Base-by-base conservation (phyloP, 2,888 invertebrate species). In the Metalampra italica region DNA sequence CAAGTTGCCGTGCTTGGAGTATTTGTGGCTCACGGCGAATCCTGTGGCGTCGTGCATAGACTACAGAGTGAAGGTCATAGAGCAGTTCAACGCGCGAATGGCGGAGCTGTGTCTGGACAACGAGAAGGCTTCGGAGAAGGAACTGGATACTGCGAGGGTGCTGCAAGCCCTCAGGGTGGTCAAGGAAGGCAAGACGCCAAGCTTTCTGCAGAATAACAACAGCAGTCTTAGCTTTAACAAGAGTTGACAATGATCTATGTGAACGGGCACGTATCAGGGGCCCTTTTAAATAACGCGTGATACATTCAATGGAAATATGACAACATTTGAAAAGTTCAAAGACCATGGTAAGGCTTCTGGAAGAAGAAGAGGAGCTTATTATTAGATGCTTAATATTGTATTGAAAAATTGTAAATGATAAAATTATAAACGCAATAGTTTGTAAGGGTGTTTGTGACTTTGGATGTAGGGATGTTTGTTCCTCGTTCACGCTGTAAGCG, bases 91-190 rank as follows among this genome's bases (percentile, higher is more conserved):
- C 44, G 92, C 93, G 42, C 91, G 97, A 55, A 96, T 96, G 62
- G 86, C 92, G 11, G 96, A 97, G 74, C 93, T 98, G 36, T 94
- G 93, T 68, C 81, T 98, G 52, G 98, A 99, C 71, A 96, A 96
- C 71, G 95, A 96, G 68, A 94, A 92, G 58, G 94, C 97, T 0
- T 94, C 95, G 9, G 95, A 95, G 67, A 94, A 94, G 60, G 98
- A 98, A 77, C 76, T 98, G 60, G 98, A 98, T 69, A 98, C 96
- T 2, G 97, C 98, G 0, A 93, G 96, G 37, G 95, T 98, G 36
- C 83, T 98, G 54, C 95, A 97, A 75, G 98, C 98, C 0, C 89
- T 98, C 53, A 92, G 95, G 62, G 92, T 94, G 43, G 95, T 95
- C 0, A 93, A 93, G 59, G 93, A 93, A 71, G 93, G 93, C 5